Base-by-base conservation (phyloP, 2,888 invertebrate species). In the Nemapogon koenigi region DNA sequence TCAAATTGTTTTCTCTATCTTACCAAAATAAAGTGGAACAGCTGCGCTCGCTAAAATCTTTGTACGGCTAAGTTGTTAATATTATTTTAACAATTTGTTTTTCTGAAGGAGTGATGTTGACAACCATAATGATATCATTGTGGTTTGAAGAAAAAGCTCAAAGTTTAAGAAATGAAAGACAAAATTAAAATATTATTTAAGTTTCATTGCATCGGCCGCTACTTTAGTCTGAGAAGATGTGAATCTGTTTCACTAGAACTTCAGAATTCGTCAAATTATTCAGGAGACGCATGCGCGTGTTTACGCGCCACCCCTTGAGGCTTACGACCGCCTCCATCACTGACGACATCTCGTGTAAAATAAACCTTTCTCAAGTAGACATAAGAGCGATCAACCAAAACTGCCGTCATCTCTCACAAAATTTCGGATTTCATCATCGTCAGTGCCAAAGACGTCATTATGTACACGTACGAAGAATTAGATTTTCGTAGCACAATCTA, bases 301-400 rank as follows among this genome's bases (percentile, higher is more conserved):
- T 62, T 65, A 68, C 72, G 78, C 75, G 62, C 76, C 80, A 78
- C 80, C 79, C 79, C 75, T 75, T 49, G 52, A 69, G 62, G 65
- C 66, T 67, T 75, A 76, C 75, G 76, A 75, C 76, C 78, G 78
- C 76, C 78, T 75, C 67, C 62, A 61, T 62, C 46, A 47, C 45
- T 46, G 47, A 53, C 18, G 51, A 55, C 52, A 56, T 55, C 18
- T 49, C 55, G 55, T 55, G 57, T 51, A 76, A 76, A 64, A 61
- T 71, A 63, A 67, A 68, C 75, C 56, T 63, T 76, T 57, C 47
- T 51, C 55, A 18, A 16, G 48, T 53, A 50, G 50, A 46, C 52
- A 63, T 68, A 75, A 53, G 59, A 65, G 50, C 49, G 52, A 50
- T 55, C 46, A 51, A n/a, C 46, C 47, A 40, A 41, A 43, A 50